Percentiles rank a stretch among this genome's conserved stretches.
Evolutionary conservation across 2,888 invertebrate genomes (phyloP).

Genomic region (Ellobium chinense): DNA sequence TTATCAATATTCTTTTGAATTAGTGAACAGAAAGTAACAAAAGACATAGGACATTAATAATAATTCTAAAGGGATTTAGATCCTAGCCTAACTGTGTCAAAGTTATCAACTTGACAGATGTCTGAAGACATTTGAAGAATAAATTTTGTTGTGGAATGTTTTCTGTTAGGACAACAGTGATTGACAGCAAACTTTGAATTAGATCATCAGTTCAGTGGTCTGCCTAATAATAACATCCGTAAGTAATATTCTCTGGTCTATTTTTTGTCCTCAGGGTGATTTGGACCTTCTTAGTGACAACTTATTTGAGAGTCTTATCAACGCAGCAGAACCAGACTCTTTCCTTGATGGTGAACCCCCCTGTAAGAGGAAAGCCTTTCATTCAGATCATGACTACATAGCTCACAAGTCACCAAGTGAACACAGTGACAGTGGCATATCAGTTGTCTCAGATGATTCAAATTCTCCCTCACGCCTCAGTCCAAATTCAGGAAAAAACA

Average conservation of each 20-base stretch:
- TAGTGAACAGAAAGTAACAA: too few relatives aligned
- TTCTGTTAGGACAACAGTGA: neutral
- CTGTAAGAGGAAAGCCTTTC: conserved; percentile 33
- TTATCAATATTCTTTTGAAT: neutral
- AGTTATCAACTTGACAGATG: too few relatives aligned
- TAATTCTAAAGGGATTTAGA: too few relatives aligned
- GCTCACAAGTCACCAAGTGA: conserved; percentile 64
- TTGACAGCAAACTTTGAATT: neutral
- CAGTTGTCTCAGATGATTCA: conserved; percentile 62
- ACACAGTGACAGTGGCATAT: conserved; percentile 72
- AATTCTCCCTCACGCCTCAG: conserved; percentile 38
- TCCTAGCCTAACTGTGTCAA: too few relatives aligned
- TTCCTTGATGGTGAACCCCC: conserved; percentile 15
- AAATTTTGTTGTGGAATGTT: neutral
- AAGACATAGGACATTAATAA: too few relatives aligned
- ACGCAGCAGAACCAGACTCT: conserved; percentile 36
- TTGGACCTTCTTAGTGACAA: conserved; percentile 57
- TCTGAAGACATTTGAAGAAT: too few relatives aligned
- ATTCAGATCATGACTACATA: conserved; percentile 69
- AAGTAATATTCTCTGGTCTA: neutral
- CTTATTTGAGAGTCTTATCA: conserved; percentile 48
- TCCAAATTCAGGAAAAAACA: conserved; percentile 31
- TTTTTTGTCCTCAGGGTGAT: conserved; percentile 58
- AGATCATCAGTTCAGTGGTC: too few relatives aligned
- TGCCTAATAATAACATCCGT: too few relatives aligned